phyloP scores from a whole-genome alignment of 2,888 invertebrate genomes.

The Teleogryllus oceanicus region DNA sequence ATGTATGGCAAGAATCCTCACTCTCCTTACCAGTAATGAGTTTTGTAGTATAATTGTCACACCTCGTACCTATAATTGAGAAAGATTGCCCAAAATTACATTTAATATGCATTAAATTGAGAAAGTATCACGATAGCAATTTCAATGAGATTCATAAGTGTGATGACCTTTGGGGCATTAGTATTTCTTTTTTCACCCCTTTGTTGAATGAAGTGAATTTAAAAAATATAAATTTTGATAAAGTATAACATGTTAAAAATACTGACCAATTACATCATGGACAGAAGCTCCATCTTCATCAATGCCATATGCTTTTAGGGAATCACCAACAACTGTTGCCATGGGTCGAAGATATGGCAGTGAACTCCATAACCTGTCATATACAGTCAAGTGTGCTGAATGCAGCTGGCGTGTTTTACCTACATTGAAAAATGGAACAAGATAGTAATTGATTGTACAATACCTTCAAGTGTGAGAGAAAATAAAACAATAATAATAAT shows the following conservation, averaged over 20 bases:
- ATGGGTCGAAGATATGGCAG: conserved; percentile 50
- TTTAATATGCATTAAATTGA: conserved; percentile 4
- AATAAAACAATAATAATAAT: not conserved
- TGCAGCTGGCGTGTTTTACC: conserved; percentile 53
- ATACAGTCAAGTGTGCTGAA: conserved; percentile 48
- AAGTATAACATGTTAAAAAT: not conserved
- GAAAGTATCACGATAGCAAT: not conserved
- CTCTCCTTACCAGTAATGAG: conserved; percentile 50
- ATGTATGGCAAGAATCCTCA: conserved; percentile 50
- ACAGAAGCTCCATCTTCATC: conserved; percentile 51
- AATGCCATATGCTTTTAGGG: conserved; percentile 49
- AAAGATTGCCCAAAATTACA: not conserved
- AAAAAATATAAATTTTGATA: not conserved
- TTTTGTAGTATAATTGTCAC: conserved; percentile 52
- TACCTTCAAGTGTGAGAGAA: not conserved
- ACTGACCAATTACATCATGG: conserved; percentile 49
- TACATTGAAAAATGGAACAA: conserved; percentile 21
- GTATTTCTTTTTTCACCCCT: too few relatives aligned
- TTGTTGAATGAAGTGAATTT: not conserved
- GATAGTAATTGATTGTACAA: not conserved
- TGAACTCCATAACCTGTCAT: conserved; percentile 52
- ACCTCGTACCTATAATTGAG: conserved; percentile 45
- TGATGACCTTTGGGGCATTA: too few relatives aligned
- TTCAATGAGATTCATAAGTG: too few relatives aligned
- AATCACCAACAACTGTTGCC: conserved; percentile 52